These are phyloP conservation scores for Pelusios castaneus DNA, from an alignment of 2,113 vertebrate species.

Conservation along the genomic window DNA sequence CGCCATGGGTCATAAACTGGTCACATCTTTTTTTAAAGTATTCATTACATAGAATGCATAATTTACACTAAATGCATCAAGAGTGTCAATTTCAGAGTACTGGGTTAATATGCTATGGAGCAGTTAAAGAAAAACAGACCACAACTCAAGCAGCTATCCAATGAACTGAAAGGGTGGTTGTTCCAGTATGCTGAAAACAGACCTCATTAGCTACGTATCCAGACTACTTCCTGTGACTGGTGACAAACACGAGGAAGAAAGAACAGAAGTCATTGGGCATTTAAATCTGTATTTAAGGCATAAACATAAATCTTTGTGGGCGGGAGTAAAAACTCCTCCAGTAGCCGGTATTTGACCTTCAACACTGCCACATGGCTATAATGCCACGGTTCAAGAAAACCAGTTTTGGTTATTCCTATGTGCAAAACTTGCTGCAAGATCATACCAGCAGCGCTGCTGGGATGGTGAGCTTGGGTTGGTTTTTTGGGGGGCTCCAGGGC, in stretches of 20 bases:
- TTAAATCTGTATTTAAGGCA: not conserved
- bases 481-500: too few relatives aligned
- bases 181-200: rapidly evolving
- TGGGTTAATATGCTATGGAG: not conserved
- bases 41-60: not conserved
- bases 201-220: not conserved
- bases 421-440: not conserved
- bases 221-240: not conserved
- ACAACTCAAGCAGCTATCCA: too few relatives aligned
- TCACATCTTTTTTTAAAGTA: not conserved
- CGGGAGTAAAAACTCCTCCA: not conserved
- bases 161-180: rapidly evolving
- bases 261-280: not conserved
- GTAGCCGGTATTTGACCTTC: not conserved
- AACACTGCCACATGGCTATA: not conserved
- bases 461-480: too few relatives aligned
- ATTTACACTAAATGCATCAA: not conserved
- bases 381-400: not conserved
- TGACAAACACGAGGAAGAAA: not conserved
- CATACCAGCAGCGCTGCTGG: too few relatives aligned
- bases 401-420: not conserved
- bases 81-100: not conserved
- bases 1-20: not conserved
- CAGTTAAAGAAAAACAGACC: not conserved
- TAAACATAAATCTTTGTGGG: not conserved